Base-by-base conservation (phyloP, 2,797 vertebrate genomes). In the Melanotaenia pygmaea region DNA sequence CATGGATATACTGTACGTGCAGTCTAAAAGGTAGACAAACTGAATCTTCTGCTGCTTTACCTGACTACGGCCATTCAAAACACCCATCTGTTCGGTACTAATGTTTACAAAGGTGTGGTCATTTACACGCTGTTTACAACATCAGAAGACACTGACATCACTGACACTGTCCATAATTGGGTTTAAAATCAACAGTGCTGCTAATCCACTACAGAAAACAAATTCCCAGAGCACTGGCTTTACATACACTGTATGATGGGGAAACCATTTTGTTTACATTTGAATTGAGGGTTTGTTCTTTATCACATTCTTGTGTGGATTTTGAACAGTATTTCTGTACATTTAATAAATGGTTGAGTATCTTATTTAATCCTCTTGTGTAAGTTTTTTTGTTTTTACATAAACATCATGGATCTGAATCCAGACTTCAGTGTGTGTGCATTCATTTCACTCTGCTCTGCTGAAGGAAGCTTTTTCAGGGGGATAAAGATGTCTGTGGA, bases 281-380 rank as follows among this genome's bases (percentile, higher is more conserved):
- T 81, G 76, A 77, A 86, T 81, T 32, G 63, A 81, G 64, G 74
- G 80, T 77, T 88, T 87, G 75, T 86, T 72, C 83, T 89, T 89
- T 68, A 85, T 84, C 76, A 85, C 80, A 64, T 88, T 86, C 79
- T 92, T 85, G 80, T 92, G 88, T 84, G 82, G 68, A 89, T 90
- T 91, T 92, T 90, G 71, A 92, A 92, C 89, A 91, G 88, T 89
- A 90, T 93, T 91, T 94, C 88, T 92, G 91, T 92, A 92, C 89
- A 91, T 94, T 94, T 93, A 95, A 93, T 95, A 94, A 95, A 95
- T 91, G 91, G 88, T 90, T 20, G 18, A 91, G 74, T 85, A 79
- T 88, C 83, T 92, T 87, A 89, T 89, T 84, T 88, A 83, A 86
- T 74, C 78, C 61, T 62, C 70, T 87, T 81, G 75, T 78, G 86